Evolutionary conservation across 2,113 vertebrate genomes (phyloP).

Genomic region (Notarius lentiginosus): DNA sequence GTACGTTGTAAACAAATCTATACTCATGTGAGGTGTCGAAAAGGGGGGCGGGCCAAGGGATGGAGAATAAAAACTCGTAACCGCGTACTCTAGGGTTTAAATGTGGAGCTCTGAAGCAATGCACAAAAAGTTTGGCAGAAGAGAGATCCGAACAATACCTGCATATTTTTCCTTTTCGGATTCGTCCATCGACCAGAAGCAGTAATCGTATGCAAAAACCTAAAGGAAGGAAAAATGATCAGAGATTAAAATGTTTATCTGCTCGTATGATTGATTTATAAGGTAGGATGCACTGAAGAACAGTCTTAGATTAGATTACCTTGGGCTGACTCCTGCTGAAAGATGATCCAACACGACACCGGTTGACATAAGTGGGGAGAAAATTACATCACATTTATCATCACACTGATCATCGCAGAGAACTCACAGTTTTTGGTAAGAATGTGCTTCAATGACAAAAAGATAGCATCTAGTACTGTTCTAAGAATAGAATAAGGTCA

Average conservation of each 20-base stretch:
- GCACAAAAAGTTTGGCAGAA: neutral
- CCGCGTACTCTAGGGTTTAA: neutral
- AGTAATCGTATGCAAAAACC: conserved; percentile 97
- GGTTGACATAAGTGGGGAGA: conserved; percentile 52
- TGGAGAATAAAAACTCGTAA: neutral
- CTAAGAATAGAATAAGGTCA: neutral
- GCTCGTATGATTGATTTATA: neutral
- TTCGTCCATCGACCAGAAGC: conserved; percentile 99
- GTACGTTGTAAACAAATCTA: neutral
- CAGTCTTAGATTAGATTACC: conserved; percentile 35
- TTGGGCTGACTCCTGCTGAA: conserved; percentile 66
- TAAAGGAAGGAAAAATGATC: conserved; percentile 53
- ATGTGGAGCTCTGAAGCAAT: neutral
- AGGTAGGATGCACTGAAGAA: neutral
- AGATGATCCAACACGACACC: conserved; percentile 36
- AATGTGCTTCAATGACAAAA: neutral
- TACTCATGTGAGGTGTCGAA: neutral
- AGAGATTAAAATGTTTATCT: neutral
- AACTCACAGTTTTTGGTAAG: neutral
- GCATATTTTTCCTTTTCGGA: conserved; percentile 88
- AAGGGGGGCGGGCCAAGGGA: too few relatives aligned
- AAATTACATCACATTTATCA: conserved; percentile 1
- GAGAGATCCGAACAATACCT: conserved; percentile 68
- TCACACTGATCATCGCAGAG: conserved; percentile 41
- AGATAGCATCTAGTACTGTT: neutral